Base-by-base conservation (phyloP, 2,797 vertebrate genomes). In the Bufotes viridis region DNA sequence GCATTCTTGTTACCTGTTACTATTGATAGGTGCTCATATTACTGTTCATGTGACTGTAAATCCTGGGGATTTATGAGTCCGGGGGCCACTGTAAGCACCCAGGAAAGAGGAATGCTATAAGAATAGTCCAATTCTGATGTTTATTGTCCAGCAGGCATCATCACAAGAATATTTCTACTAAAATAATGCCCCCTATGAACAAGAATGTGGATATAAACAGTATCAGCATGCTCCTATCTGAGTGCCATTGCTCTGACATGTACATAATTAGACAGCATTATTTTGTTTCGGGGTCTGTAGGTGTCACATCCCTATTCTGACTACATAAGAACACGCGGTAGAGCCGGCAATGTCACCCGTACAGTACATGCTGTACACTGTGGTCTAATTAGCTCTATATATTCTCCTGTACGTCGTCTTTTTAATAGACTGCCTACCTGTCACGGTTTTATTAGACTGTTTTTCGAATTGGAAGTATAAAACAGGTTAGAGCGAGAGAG, bases 391-490 rank as follows among this genome's bases (percentile, higher is more conserved):
- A 82, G 81, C 81, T 81, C 34, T 70, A 53, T 87, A 75, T 87
- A 75, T 76, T 60, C 83, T 78, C 57, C 7, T 78, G 58, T 85
- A 34, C 26, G 78, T 85, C 51, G 58, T 85, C 83, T 75, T 65
- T 51, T 78, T 82, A 83, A 89, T 87, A 70, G 63, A 86, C 63
- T 79, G 29, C 53, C 63, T 89, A 86, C 65, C 70, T 83, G 79
- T 86, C 88, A 83, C 84, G 14, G 49, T 65, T 89, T 89, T 89
- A 83, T 83, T 89, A 83, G 53, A 18, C 72, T 72, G 55, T 53
- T 14, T 34, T 74, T 78, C n/a, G 70, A 83, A 89, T 78, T 86
- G 81, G 80, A 78, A 82, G 60, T 60, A 65, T 81, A 75, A 86
- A 86, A 53, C 75, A 49, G 84, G 84, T 81, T 63, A 26, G 49